phyloP scores from a whole-genome alignment of 2,797 vertebrate genomes.

The Oceanodroma leucorhoa region DNA sequence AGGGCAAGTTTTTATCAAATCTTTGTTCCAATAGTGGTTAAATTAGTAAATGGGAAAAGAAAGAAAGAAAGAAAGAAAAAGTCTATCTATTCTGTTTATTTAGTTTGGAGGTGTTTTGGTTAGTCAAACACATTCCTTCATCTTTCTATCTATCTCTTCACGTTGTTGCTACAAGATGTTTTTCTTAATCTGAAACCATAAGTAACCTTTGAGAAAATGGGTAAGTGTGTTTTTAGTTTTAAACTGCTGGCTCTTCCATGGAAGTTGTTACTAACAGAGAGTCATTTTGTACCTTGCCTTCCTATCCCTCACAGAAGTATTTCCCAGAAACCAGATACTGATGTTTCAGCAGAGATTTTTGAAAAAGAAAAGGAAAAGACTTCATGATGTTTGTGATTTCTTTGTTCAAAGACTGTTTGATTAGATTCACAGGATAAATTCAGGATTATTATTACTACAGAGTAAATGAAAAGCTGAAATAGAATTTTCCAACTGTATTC shows the following conservation, averaged over 20 bases:
- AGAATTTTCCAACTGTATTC: neutral
- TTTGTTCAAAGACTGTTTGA: neutral
- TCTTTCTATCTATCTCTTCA: neutral
- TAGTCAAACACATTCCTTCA: neutral
- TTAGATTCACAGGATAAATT: neutral
- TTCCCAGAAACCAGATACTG: neutral
- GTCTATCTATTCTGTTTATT: neutral
- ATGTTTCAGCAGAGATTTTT: neutral
- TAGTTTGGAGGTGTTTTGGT: neutral
- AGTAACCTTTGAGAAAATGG: neutral
- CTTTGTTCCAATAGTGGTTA: neutral
- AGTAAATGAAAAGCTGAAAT: neutral
- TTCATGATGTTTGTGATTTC: neutral
- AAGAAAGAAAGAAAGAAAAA: neutral
- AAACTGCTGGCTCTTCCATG: accelerated
- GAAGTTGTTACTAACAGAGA: neutral
- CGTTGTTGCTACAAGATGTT: neutral
- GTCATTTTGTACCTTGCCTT: neutral
- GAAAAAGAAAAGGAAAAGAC: neutral
- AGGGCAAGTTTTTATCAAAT: neutral
- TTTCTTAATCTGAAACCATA: neutral
- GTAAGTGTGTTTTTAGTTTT: neutral
- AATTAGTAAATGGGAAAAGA: neutral
- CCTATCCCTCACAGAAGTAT: neutral
- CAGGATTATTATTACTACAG: neutral